Conservation (phyloP, 2,888 invertebrate species). For the Dascillus cervinus region DNA sequence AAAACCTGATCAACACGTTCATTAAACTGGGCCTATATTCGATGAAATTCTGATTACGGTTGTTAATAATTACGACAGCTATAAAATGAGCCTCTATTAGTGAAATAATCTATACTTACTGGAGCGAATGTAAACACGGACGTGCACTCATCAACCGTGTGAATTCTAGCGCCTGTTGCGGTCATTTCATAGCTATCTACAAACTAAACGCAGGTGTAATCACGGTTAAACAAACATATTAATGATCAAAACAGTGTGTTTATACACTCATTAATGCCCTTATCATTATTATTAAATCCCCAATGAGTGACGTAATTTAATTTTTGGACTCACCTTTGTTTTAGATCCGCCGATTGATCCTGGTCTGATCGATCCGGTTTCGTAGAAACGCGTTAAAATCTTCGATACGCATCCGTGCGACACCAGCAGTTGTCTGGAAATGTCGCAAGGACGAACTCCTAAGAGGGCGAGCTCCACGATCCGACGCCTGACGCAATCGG, state of each 20-base stretch:
- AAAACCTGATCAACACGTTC: no score
- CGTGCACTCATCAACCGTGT: no score
- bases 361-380: slow-evolving; percentile 92
- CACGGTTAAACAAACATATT: slow-evolving; percentile 18
- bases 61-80: no score
- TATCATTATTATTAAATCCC: no score
- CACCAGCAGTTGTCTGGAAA: slow-evolving; percentile 88
- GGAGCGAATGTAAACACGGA: no score
- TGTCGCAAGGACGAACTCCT: slow-evolving; percentile 94
- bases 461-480: slow-evolving; percentile 92
- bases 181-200: slow-evolving; percentile 13
- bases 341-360: slow-evolving; percentile 93
- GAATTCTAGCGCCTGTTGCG: slow-evolving; percentile 21
- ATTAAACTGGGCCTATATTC: no score
- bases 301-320: no score
- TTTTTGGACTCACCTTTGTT: slow-evolving; percentile 87
- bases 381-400: slow-evolving; percentile 92
- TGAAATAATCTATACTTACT: no score
- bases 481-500: slow-evolving; percentile 85
- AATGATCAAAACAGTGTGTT: no score
- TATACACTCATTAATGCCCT: no score
- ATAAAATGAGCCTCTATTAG: no score
- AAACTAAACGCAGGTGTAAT: slow-evolving; percentile 16
- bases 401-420: slow-evolving; percentile 97
- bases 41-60: no score